Percentiles rank a stretch among this genome's conserved stretches.
Evolutionary conservation across 2,113 vertebrate species (phyloP).

Genomic region (Aphyosemion australe): DNA sequence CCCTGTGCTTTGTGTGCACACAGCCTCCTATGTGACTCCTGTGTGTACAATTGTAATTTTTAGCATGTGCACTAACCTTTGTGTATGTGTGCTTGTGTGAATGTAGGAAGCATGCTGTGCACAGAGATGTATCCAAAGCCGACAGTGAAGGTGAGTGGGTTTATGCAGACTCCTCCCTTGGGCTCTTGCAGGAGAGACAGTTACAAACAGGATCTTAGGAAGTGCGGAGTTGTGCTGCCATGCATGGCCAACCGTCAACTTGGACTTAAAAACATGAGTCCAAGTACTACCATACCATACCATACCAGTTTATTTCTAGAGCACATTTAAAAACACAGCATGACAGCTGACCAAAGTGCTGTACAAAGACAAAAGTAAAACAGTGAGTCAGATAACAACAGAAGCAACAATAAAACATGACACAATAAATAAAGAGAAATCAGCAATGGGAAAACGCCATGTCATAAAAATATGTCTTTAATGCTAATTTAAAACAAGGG

Average conservation of each 20-base stretch:
- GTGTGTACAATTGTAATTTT: conserved; percentile 1
- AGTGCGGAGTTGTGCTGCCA: conserved; percentile 60
- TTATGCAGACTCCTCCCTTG: conserved; percentile 67
- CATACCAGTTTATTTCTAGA: too few relatives aligned
- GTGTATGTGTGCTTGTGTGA: conserved; percentile 47
- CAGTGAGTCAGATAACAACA: too few relatives aligned
- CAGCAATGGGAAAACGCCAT: too few relatives aligned
- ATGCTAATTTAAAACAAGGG: too few relatives aligned
- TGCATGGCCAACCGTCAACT: conserved; percentile 64
- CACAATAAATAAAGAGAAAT: too few relatives aligned
- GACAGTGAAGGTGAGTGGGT: conserved; percentile 77
- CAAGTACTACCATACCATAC: conserved; percentile 66
- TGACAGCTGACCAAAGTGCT: too few relatives aligned
- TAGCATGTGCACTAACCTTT: conserved; percentile 24
- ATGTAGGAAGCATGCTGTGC: conserved; percentile 52
- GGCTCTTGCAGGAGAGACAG: conserved; percentile 75
- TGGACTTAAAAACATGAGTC: conserved; percentile 70
- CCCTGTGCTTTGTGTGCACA: conserved; percentile 52
- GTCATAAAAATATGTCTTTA: too few relatives aligned
- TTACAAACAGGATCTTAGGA: conserved; percentile 77
- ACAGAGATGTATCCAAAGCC: conserved; percentile 61
- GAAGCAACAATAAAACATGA: too few relatives aligned
- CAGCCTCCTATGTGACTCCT: conserved; percentile 34
- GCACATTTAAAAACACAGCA: too few relatives aligned
- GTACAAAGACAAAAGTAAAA: too few relatives aligned